Base-by-base conservation (phyloP, 2,888 invertebrate species). In the Pecten maximus region DNA sequence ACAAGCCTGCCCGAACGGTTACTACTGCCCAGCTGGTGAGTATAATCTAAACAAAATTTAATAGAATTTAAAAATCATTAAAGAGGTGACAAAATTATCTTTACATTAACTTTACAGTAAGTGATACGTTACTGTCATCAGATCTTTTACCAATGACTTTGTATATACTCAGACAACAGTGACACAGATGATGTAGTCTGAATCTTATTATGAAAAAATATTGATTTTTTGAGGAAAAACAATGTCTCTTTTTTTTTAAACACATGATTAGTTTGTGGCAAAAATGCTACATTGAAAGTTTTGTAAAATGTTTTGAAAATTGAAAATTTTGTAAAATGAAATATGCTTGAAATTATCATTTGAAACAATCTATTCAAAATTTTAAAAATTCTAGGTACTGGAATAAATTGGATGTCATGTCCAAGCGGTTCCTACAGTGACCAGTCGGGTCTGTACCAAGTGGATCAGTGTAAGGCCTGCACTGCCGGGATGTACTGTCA, bases 361-460 rank as follows among this genome's bases (percentile, higher is more conserved):
- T 87, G 40, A 44, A 44, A 44, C 12, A 44, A 44, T 44, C 12
- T 10, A 10, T 44, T 44, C 44, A 44, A 44, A 35, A 8, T 88
- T 88, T 28, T 40, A 10, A 19, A 39, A 35, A 28, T 89, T 92
- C 12, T 89, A 95, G 95, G 95, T 19, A 96, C 96, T n/a, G 96
- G 95, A 39, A 91, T 93, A 40, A 93, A 94, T 93, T 96, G 95
- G 96, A 91, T 92, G 93, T 92, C 95, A 0, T 96, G 96, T 90
- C 96, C 96, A 0, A 93, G 94, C 48, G 96, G 96, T 40, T 96
- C 96, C 0, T 96, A 94, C 93, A 95, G 95, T 90, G 93, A 94
- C 92, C 92, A 92, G 50, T 91, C 92, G 35, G 94, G 94, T 3
- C 92, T 96, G 88, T 93, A 90, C 40, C 92, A 93, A 40, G 92